Evolutionary conservation across 2,888 invertebrate species (phyloP).

Genomic region (Acanthosepion lycidas): DNA sequence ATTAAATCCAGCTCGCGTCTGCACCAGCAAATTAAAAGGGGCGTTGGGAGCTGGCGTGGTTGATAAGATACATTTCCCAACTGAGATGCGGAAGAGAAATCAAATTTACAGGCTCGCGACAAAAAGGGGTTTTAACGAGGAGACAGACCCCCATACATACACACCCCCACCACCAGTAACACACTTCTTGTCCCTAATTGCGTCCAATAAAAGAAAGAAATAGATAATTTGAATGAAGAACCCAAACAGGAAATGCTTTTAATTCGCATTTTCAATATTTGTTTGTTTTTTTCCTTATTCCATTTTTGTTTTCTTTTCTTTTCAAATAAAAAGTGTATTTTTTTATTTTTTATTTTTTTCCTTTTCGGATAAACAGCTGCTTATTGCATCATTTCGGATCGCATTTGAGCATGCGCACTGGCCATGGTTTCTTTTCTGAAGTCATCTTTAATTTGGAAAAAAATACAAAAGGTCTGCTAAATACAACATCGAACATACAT

Average conservation of each 20-base stretch:
- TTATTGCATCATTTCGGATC: neutral
- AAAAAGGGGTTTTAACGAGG: neutral
- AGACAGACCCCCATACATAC: neutral
- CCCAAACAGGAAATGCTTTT: neutral
- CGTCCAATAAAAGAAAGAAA: neutral
- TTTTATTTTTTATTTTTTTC: neutral
- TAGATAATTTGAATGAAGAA: neutral
- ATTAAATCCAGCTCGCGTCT: constrained; percentile 20
- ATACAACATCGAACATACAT: too few relatives aligned
- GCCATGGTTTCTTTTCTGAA: neutral
- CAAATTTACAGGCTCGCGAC: neutral
- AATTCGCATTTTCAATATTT: neutral
- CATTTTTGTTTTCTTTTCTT: neutral
- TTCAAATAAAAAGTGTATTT: neutral
- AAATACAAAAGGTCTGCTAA: too few relatives aligned
- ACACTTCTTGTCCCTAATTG: neutral
- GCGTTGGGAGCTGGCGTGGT: neutral
- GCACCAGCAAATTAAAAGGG: neutral
- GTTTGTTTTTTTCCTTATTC: neutral
- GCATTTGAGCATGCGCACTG: neutral
- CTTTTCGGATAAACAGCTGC: neutral
- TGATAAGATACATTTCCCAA: constrained; percentile 18
- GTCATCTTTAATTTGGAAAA: too few relatives aligned
- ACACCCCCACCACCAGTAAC: neutral
- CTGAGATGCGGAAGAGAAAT: neutral